Evolutionary conservation across 2,113 vertebrate genomes (phyloP), one percentile per base, ranked within the genome.

Genomic region (Cinclus cinclus): DNA sequence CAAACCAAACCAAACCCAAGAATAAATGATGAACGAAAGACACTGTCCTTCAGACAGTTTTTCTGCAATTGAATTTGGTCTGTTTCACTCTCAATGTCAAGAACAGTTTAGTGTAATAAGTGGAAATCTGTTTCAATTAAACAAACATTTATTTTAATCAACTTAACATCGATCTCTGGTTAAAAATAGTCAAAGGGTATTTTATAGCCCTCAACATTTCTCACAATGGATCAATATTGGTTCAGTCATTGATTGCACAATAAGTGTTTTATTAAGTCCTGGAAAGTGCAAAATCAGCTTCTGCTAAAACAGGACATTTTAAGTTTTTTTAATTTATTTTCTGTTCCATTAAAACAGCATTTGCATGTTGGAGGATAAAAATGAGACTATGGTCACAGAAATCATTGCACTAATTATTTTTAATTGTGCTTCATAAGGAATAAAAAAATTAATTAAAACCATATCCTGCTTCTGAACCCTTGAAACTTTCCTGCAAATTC

Each of bases 91-190:
- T 81, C 64, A 58, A 1, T 22, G 35, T 59, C 7, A 41, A 60
- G 11, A 71, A 10, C 17, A 47, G 31, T 62, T 89, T 44, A 42
- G 6, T 63, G 10, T 59, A 71, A 35, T 39, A 71, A 55, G 30
- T 46, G 21, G 23, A 83, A 69, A 80, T 74, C 58, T 50, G 15
- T 83, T 79, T 46, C 78, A 58, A 9, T 76, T 90, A 74, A 62
- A 87, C 11, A 92, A 67, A 42, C 10, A 33, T 92, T 88, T 83
- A 56, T 82, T 65, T 49, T 92, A 82, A 85, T 89, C 44, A 74
- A 12, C 25, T 92, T 82, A 64, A 44, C 35, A 73, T 5, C 55
- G 75, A 70, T 73, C 15, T 50, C 59, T 77, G 28, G 39, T 83
- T 86, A 52, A 92, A 91, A 93, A 74, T 60, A 91, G 53, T 64